A percentile compares a stretch with the other conserved stretches of the same genome.
These are phyloP conservation scores for Rhysida immarginata DNA, from an alignment of 1,140 invertebrate genomes.

Conservation along the genomic window DNA sequence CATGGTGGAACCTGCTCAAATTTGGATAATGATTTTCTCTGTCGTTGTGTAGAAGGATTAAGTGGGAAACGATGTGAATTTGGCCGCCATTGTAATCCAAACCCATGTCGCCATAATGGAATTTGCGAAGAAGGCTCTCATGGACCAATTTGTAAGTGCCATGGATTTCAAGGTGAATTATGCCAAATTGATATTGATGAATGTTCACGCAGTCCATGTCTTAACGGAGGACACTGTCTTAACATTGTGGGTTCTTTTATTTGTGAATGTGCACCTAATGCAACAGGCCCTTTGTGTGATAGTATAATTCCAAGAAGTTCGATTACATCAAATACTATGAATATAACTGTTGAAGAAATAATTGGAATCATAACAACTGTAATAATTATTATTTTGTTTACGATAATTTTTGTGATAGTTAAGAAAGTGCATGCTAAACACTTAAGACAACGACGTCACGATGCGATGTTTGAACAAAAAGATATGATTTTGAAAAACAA, in stretches of 20 bases:
- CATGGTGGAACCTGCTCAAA: constrained; percentile 40
- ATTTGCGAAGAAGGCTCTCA: constrained; percentile 67
- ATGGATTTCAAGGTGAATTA: constrained; percentile 54
- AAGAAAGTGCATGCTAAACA: constrained; percentile 20
- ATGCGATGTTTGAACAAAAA: constrained; percentile 36
- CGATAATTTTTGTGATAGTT: constrained; percentile 22
- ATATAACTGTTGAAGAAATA: constrained; percentile 22
- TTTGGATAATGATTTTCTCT: constrained; percentile 39
- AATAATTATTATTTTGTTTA: constrained; percentile 33
- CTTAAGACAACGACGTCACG: constrained; percentile 27
- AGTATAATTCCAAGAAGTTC: constrained; percentile 42
- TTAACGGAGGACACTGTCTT: constrained; percentile 61
- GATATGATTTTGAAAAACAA: constrained; percentile 28
- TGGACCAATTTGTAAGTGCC: constrained; percentile 58
- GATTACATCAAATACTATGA: constrained; percentile 39
- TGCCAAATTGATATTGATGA: constrained; percentile 63
- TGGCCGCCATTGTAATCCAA: constrained; percentile 57
- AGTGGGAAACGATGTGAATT: constrained; percentile 67
- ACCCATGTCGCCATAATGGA: constrained; percentile 66
- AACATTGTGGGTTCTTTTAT: constrained; percentile 67
- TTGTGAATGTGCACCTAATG: constrained; percentile 53
- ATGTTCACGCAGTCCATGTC: constrained; percentile 50
- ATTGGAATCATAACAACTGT: constrained; percentile 21
- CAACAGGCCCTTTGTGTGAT: constrained; percentile 51
- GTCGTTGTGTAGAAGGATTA: constrained; percentile 50